phyloP scores from a whole-genome alignment of 35 echinoderm and acorn worm genomes.

The Ptychodera flava region DNA sequence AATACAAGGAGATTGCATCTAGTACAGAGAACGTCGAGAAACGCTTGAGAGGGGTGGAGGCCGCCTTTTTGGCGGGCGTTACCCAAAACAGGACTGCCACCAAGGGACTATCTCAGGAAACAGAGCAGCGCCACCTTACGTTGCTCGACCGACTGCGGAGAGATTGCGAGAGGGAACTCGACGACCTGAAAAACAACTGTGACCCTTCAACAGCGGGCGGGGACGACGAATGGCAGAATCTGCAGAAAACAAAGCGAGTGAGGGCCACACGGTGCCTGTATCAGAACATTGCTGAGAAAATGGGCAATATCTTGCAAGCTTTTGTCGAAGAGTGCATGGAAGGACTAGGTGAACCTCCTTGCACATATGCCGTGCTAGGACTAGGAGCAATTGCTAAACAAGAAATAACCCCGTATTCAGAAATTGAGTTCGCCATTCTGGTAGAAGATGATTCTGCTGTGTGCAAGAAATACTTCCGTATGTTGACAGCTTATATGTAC shows the following conservation, averaged over 20 bases:
- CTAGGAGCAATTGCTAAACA: not conserved
- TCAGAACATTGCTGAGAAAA: not conserved
- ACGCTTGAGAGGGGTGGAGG: not conserved
- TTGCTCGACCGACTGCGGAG: not conserved
- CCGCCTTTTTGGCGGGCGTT: not conserved
- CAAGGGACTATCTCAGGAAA: not conserved
- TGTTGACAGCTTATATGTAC: not conserved
- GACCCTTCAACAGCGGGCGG: not conserved
- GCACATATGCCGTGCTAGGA: not conserved
- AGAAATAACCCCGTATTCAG: not conserved
- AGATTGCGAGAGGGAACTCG: not conserved
- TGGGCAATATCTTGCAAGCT: not conserved
- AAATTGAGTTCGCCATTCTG: not conserved
- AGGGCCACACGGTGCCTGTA: not conserved
- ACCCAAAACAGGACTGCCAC: not conserved
- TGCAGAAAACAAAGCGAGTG: not conserved
- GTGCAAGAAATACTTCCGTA: not conserved
- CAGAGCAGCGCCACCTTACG: not conserved
- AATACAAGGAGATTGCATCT: not conserved
- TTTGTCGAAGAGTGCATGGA: not conserved
- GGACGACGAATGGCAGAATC: not conserved
- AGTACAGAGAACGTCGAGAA: not conserved
- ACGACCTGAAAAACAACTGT: not conserved
- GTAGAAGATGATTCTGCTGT: not conserved
- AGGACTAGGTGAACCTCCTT: not conserved